Evolutionary conservation across 92 coral and sea anemone genomes (phyloP).

Genomic region (Porites rus): DNA sequence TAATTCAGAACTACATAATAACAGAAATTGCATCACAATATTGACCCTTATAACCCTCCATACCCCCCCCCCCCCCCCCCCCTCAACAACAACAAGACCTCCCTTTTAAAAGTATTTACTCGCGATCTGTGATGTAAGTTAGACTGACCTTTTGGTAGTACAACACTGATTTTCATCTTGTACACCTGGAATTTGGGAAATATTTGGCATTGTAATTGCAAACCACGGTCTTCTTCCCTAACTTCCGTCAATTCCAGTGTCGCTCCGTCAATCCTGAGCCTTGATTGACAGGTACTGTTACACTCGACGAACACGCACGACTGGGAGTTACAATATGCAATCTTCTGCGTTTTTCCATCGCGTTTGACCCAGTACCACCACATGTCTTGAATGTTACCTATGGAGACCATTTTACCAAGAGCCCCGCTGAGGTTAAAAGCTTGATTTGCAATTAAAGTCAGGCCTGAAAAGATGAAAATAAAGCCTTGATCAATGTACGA

Average conservation of each 20-base stretch:
- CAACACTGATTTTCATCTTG: background rate
- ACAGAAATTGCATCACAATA: too few relatives aligned
- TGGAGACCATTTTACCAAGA: background rate
- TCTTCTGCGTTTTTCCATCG: background rate
- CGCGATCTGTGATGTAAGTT: background rate
- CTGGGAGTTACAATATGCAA: background rate
- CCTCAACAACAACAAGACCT: too few relatives aligned
- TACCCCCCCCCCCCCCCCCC: too few relatives aligned
- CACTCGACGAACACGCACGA: background rate
- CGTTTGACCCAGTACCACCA: conserved; percentile 1
- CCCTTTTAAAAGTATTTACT: too few relatives aligned
- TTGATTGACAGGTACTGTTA: background rate
- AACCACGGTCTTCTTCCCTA: conserved; percentile 9
- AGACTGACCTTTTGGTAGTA: conserved; percentile 14
- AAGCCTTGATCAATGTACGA: background rate
- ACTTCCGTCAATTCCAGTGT: conserved; percentile 9
- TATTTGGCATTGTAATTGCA: background rate
- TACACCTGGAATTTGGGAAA: background rate
- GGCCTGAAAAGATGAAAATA: background rate
- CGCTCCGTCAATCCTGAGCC: conserved; percentile 3
- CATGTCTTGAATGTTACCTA: background rate
- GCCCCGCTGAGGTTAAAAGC: conserved; percentile 5
- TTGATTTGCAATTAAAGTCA: background rate
- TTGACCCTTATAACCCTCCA: too few relatives aligned
- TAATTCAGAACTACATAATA: too few relatives aligned